phyloP scores from a whole-genome alignment of 2,113 vertebrate species.

The Elephantulus edwardii region DNA sequence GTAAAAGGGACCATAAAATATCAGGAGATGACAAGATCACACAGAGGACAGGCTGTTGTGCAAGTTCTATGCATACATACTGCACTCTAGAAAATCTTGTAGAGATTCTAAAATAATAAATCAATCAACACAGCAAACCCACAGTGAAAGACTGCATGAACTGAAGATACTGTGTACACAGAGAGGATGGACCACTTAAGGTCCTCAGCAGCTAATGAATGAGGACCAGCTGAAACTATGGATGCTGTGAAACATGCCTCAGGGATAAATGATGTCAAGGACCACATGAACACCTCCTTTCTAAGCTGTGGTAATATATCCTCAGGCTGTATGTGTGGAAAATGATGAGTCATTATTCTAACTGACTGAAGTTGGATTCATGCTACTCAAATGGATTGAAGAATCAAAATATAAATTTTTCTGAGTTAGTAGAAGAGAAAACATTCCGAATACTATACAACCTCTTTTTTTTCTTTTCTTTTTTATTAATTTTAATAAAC shows the following conservation, averaged over 20 bases:
- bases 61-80: not conserved
- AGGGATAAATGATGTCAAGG: not conserved
- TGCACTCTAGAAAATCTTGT: not conserved
- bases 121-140: not conserved
- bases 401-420: not conserved
- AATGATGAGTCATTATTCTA: not conserved
- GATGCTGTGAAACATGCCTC: not conserved
- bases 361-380: not conserved
- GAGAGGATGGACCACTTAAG: not conserved
- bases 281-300: not conserved
- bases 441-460: not conserved
- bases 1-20: not conserved
- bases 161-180: not conserved
- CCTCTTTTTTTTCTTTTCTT: too few species aligned
- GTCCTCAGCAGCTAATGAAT: not conserved
- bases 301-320: not conserved
- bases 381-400: not conserved
- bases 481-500: too few species aligned
- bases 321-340: not conserved
- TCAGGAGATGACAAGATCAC: not conserved
- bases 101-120: not conserved
- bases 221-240: not conserved
- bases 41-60: not conserved
- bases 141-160: accelerated
- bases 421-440: not conserved